Conservation (phyloP, 37 sponge, comb jelly and placozoan species). For the Ephydatia muelleri region DNA sequence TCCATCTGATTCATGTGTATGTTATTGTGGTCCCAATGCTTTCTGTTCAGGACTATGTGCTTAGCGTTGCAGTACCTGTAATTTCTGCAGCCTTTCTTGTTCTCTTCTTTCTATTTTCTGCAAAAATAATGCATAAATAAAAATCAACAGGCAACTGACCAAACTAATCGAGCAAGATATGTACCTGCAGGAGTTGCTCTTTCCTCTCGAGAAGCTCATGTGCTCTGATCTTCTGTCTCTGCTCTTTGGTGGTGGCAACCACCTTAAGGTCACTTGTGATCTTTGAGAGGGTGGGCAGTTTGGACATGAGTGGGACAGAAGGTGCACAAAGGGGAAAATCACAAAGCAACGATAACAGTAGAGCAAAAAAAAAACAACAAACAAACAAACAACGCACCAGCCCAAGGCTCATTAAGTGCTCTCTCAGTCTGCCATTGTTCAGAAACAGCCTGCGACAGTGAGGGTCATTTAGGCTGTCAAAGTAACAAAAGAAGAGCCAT, state of each 20-base stretch:
- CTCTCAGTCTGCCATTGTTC: slow-evolving; percentile 67
- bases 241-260: slow-evolving; percentile 76
- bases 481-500: background rate
- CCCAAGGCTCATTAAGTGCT: slow-evolving; percentile 75
- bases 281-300: slow-evolving; percentile 10
- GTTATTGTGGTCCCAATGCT: background rate
- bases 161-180: background rate
- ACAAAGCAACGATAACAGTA: background rate
- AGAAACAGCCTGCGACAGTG: slow-evolving; percentile 79
- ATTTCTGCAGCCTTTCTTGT: background rate
- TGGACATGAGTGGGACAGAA: background rate
- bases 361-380: background rate
- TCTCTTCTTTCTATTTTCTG: slow-evolving; percentile 16
- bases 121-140: background rate
- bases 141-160: background rate
- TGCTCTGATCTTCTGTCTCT: slow-evolving; percentile 83
- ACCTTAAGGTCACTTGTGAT: slow-evolving; percentile 82
- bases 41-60: background rate
- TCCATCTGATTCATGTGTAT: no score
- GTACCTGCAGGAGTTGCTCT: slow-evolving; percentile 65
- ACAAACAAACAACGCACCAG: slow-evolving; percentile 39
- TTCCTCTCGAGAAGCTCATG: slow-evolving; percentile 92
- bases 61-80: slow-evolving; percentile 10
- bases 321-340: background rate
- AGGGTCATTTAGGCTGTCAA: slow-evolving; percentile 80